Evolutionary conservation across 2,888 invertebrate genomes (phyloP), one percentile per base, ranked within the genome.

Genomic region (Limnephilus auricula): DNA sequence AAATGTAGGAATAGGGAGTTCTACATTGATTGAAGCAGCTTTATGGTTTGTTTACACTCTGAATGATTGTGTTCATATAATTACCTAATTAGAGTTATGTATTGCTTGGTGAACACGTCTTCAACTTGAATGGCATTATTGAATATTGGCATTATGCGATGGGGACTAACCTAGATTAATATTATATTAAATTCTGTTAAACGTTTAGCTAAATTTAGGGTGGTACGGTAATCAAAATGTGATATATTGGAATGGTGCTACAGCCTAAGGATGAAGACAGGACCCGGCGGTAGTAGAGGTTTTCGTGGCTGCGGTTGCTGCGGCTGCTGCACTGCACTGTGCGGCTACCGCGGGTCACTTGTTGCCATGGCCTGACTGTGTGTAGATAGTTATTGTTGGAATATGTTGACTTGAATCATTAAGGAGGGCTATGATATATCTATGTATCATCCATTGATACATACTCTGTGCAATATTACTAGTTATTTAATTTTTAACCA

Each of bases 401-500:
- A 91, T 91, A 92, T 90, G 90, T 92, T 90, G 90, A 91, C 89
- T 85, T 91, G 45, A 91, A 91, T 88, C 88, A 91, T 89, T 91
- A 90, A 90, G 86, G 92, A 95, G 96, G 96, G 96, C 96, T 95
- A 96, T 95, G 96, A 96, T 96, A 65, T 65, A 65, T 65, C 65
- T 65, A 65, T 95, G 95, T 96, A 96, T 96, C 92, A 91, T 92
- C 83, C 90, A 91, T 92, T 93, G 93, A 93, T 93, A 96, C 96
- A 96, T 96, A 96, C 96, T 96, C 96, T 96, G 96, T 96, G 96
- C 96, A 96, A 96, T 96, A 96, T 96, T 96, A 95, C 96, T 96
- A 96, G 96, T 96, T 96, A 96, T 96, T 95, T 96, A 96, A 96
- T 96, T 96, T 95, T 96, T 96, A 96, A 96, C 96, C 96, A 96